Evolutionary conservation across 2,888 invertebrate species (phyloP).

Genomic region (Dermolepida albohirtum): DNA sequence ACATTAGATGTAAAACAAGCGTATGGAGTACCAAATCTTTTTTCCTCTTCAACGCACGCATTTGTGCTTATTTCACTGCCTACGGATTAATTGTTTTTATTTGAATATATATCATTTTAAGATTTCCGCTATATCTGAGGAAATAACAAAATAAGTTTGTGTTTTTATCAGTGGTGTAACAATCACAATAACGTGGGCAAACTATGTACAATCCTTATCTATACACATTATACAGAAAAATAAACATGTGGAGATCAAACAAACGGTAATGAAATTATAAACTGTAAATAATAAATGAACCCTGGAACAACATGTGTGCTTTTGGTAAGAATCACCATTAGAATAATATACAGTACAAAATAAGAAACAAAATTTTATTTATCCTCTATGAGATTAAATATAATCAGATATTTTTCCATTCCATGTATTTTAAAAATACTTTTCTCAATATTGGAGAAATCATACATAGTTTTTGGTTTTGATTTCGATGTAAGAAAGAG

Average conservation of each 20-base stretch:
- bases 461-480: too few relatives aligned
- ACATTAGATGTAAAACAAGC: constrained; percentile 53
- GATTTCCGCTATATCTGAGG: constrained; percentile 3
- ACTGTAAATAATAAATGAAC: not conserved
- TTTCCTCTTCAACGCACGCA: constrained; percentile 47
- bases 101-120: not conserved
- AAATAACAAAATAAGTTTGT: constrained; percentile 19
- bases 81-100: constrained; percentile 39
- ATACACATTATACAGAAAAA: constrained; percentile 2
- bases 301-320: not conserved
- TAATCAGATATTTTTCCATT: too few relatives aligned
- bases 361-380: too few relatives aligned
- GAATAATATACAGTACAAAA: too few relatives aligned
- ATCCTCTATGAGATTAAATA: too few relatives aligned
- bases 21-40: constrained; percentile 51
- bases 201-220: constrained; percentile 14
- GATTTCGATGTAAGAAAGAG: too few relatives aligned
- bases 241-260: constrained; percentile 19
- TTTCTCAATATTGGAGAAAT: too few relatives aligned
- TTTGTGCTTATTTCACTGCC: constrained; percentile 48
- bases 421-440: too few relatives aligned
- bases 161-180: constrained; percentile 12
- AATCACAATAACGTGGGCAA: constrained; percentile 25
- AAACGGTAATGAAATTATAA: constrained; percentile 1
- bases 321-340: too few relatives aligned